Conservation (phyloP, 1,140 invertebrate genomes). For the Drosophila nigrodunni region DNA sequence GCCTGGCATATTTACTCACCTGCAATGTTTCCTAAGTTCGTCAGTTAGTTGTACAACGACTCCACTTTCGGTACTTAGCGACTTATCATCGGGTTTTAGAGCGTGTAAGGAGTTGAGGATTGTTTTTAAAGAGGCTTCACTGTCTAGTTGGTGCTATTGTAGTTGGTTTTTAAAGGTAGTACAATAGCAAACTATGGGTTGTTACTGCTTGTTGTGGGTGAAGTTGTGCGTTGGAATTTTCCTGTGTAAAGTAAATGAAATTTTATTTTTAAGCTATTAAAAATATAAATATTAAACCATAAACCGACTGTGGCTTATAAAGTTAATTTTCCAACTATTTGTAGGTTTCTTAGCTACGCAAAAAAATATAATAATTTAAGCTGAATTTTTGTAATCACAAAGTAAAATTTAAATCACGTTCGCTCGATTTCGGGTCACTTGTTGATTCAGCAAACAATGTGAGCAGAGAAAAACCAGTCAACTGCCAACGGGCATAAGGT, state of each 20-base stretch:
- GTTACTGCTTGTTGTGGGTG: slow-evolving; percentile 51
- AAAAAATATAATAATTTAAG: neutral
- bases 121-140: neutral
- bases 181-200: slow-evolving; percentile 25
- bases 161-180: slow-evolving; percentile 1
- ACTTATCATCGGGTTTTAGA: slow-evolving; percentile 2
- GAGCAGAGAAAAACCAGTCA: slow-evolving; percentile 1
- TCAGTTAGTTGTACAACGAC: slow-evolving; percentile 5
- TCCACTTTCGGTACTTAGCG: slow-evolving; percentile 7
- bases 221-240: slow-evolving; percentile 71
- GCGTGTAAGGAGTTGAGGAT: neutral
- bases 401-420: slow-evolving; percentile 9
- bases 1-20: slow-evolving; percentile 7
- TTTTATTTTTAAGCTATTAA: neutral
- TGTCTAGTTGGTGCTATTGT: slow-evolving; percentile 20
- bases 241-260: slow-evolving; percentile 40
- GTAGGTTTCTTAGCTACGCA: neutral
- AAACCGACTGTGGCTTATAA: too few relatives aligned
- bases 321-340: neutral
- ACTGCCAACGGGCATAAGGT: slow-evolving; percentile 11
- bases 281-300: too few relatives aligned
- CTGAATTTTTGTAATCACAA: neutral
- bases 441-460: slow-evolving; percentile 48
- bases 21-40: slow-evolving; percentile 9
- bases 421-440: slow-evolving; percentile 52